Evolutionary conservation across 2,797 vertebrate genomes (phyloP), one percentile per base, ranked within the genome.

Genomic region (Falco rusticolus): DNA sequence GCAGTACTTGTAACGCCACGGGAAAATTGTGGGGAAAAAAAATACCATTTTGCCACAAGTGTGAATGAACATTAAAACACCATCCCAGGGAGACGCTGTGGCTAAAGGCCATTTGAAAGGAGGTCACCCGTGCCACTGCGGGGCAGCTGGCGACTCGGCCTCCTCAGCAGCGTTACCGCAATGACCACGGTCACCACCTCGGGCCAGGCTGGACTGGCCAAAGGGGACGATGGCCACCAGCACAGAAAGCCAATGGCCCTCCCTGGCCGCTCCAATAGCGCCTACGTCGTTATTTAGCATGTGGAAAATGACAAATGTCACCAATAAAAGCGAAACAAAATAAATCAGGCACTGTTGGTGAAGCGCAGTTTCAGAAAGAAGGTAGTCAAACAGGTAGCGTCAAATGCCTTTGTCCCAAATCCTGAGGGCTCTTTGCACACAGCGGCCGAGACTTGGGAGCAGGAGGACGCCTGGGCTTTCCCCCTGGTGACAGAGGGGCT

Each of bases 231-330:
- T 21, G 16, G 59, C 50, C n/a, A 6, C 8, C 50, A 2, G 39
- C 21, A 37, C 54, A 53, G 4, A 26, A 21, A 68, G 18, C 22
- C 11, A 4, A 33, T 0, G 34, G 50, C 25, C 31, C 50, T 41
- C 7, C 43, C 39, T 26, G 3, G 53, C 43, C 2, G 4, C 78
- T 37, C 0, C 7, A 37, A 6, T 2, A 25, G 0, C 3, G 13
- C 0, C 33, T 48, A 20, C 0, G 0, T 9, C 17, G 7, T 13
- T 31, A 16, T 11, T 13, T 8, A 51, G 41, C 0, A 29, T 1
- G 18, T 8, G 29, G 10, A 39, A 37, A 21, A 9, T 2, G 87
- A 61, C 50, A 50, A 43, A 29, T 1, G 13, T 10, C 61, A 60
- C 47, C 37, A 43, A 63, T 21, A 29, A 43, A 70, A n/a, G n/a